Evolutionary conservation across 2,888 invertebrate genomes (phyloP), one percentile per base, ranked within the genome.

Genomic region (Rhodophaea formosa): DNA sequence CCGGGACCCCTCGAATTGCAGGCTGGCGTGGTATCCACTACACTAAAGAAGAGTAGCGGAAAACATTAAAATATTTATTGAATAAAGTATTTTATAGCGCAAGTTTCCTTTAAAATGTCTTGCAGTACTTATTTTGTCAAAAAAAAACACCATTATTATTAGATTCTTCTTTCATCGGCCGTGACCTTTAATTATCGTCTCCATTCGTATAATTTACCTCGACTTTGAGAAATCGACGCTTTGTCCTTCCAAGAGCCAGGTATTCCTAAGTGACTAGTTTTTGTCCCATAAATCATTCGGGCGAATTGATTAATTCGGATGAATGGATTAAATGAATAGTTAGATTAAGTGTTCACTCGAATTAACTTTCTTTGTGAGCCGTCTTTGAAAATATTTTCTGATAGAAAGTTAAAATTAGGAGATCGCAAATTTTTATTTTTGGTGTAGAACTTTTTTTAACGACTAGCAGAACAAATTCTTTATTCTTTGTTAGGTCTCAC

Each of bases 171-270:
- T 39, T 51, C 35, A 6, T 16, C 35, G 32, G 5, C 32, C 32
- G 59, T 69, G 69, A 63, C 58, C 62, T 58, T 54, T 57, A 67
- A 69, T 65, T 69, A 69, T 59, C 57, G 51, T 62, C 56, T 60
- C 60, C 55, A 63, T 66, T 61, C 67, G 57, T 61, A 65, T 62
- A 69, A 69, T 69, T 69, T 71, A 61, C 62, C 61, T 60, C 56
- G 65, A 71, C 62, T 62, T 62, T 29, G 57, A 63, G 59, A 32
- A 55, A 55, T 55, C 45, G 35, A 55, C 30, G 17, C 54, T 55
- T 55, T 35, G 12, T 45, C 45, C 44, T 44, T 15, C 23, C 44
- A 10, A 30, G 44, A 1, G 16, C 16, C 51, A 51, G 51, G 51
- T 51, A 35, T 17, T 32, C 35, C 39, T 17, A 8, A 17, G 8